A percentile compares a stretch with the other conserved stretches of the same genome.
phyloP scores from a whole-genome alignment of 2,888 invertebrate genomes.

The Agonopterix alstromeriana region DNA sequence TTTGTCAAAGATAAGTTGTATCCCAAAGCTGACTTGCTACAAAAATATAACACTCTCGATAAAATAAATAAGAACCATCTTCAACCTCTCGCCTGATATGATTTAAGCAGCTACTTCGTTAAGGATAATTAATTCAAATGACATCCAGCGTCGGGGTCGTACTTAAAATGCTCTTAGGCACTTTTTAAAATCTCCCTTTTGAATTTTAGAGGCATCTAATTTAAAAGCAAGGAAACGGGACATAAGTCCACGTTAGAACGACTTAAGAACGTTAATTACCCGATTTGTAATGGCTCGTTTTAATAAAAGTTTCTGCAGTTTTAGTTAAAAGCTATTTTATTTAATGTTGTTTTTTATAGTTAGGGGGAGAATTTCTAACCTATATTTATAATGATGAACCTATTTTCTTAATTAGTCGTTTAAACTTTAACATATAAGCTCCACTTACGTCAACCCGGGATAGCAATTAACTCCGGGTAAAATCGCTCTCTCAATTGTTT shows the following conservation, averaged over 20 bases:
- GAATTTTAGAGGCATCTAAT: constrained; percentile 26
- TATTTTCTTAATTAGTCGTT: too few relatives aligned
- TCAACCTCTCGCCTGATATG: constrained; percentile 11
- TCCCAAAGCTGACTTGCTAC: constrained; percentile 5
- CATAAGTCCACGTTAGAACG: constrained; percentile 46
- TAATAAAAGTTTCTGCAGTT: constrained; percentile 19
- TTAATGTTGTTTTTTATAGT: too few relatives aligned
- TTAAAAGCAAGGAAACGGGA: constrained; percentile 45
- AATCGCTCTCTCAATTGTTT: too few relatives aligned
- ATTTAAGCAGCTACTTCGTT: constrained; percentile 35
- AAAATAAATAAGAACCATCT: constrained; percentile 1
- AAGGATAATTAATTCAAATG: constrained; percentile 49
- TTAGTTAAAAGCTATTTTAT: neutral
- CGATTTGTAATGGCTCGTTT: constrained; percentile 47
- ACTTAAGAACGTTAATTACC: constrained; percentile 46
- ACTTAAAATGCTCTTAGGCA: constrained; percentile 27
- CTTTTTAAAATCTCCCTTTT: constrained; percentile 23
- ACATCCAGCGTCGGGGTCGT: constrained; percentile 25
- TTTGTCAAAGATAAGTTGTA: constrained; percentile 9
- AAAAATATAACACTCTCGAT: neutral
- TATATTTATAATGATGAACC: too few relatives aligned
- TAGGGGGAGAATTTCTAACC: too few relatives aligned
- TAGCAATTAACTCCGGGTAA: too few relatives aligned
- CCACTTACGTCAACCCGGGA: too few relatives aligned
- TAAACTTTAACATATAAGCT: too few relatives aligned